These are phyloP conservation scores for Drosophila rhopaloa DNA, from an alignment of 1,140 invertebrate species.

Conservation along the genomic window DNA sequence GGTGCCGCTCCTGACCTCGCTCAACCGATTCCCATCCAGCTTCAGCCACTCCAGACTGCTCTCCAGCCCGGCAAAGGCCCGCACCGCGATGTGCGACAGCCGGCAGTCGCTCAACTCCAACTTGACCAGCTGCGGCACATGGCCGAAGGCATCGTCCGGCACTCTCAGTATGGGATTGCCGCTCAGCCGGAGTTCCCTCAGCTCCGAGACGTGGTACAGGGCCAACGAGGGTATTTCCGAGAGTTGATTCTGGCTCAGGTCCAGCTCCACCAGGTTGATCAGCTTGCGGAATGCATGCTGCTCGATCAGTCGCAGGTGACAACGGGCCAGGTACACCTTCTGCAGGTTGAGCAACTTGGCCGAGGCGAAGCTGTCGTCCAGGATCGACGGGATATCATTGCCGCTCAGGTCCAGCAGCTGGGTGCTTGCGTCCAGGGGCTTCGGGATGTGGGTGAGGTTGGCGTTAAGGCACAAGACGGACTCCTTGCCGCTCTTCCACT, in stretches of 20 bases:
- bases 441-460: constrained; percentile 89
- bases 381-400: constrained; percentile 88
- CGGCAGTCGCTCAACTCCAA: constrained; percentile 90
- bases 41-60: constrained; percentile 90
- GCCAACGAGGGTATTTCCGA: constrained; percentile 89
- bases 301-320: constrained; percentile 87
- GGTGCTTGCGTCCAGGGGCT: constrained; percentile 89
- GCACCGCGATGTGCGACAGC: constrained; percentile 87
- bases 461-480: constrained; percentile 91
- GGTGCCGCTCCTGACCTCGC: constrained; percentile 87
- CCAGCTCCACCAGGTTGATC: constrained; percentile 91
- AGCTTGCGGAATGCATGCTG: constrained; percentile 89
- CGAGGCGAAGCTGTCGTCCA: constrained; percentile 89
- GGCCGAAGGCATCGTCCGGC: constrained; percentile 88
- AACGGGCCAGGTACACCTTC: constrained; percentile 89
- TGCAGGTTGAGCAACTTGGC: constrained; percentile 91
- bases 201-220: constrained; percentile 89
- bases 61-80: constrained; percentile 90
- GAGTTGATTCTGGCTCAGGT: constrained; percentile 90
- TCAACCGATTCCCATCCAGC: constrained; percentile 90
- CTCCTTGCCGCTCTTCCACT: constrained; percentile 94
- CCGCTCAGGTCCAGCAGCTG: constrained; percentile 91
- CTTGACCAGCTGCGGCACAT: constrained; percentile 89
- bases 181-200: constrained; percentile 90
- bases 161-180: constrained; percentile 90